Evolutionary conservation across 2,888 invertebrate species (phyloP), one percentile per base, ranked within the genome.

Genomic region (Caenorhabditis virilis): DNA sequence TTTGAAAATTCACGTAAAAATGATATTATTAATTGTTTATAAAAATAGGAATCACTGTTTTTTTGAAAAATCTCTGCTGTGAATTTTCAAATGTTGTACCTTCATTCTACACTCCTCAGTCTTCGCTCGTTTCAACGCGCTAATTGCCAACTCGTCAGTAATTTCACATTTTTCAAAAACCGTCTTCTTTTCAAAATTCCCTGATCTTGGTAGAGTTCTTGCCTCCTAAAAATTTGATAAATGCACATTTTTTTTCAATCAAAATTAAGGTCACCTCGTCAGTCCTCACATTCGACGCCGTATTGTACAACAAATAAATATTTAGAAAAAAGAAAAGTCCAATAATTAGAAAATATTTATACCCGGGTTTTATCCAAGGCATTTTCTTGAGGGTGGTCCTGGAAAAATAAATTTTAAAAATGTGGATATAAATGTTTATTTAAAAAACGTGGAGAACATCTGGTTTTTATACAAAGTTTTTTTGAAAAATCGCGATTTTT

Each of bases 51-150:
- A n/a, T n/a, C n/a, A n/a, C n/a, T n/a, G n/a, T 51, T n/a, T 22
- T n/a, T 41, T 9, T 22, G 36, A 60, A 15, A 11, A 41, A 23
- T 20, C 7, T 43, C 27, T 18, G 9, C 6, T 6, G 38, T 22
- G 33, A 16, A 27, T 49, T 26, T 25, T 53, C 41, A 48, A 64
- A 22, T 27, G 18, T 48, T 51, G 42, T 1, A 76, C 56, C 45
- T 67, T 60, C 11, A 43, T 27, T 47, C 61, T 52, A 48, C 79
- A 79, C 15, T 42, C 39, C 11, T 62, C 50, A 2, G 70, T 67
- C 46, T 71, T 72, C 39, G 75, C 78, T 16, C 79, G 60, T 9
- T 63, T 54, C 15, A 76, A 53, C 9, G 79, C 79, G 38, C 66
- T 69, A 20, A 54, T 48, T 4, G 77, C 74, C 27, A 77, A 59